Evolutionary conservation across 1,140 invertebrate species (phyloP).

Genomic region (Palaemon carinicauda): DNA sequence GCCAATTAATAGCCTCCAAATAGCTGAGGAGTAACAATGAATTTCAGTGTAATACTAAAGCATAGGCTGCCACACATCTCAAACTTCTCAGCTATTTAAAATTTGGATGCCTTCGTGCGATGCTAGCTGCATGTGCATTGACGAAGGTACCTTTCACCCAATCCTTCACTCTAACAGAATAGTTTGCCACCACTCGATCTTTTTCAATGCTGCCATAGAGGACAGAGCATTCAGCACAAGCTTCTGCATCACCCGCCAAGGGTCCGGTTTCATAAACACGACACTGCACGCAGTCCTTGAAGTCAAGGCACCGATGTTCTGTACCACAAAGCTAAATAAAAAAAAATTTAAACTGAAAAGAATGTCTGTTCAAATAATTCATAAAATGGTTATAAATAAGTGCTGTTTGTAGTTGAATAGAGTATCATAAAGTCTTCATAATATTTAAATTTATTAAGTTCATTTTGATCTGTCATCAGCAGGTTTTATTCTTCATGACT

Average conservation of each 20-base stretch:
- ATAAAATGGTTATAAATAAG: background rate
- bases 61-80: no score
- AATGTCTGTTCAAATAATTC: background rate
- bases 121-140: no score
- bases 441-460: no score
- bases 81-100: no score
- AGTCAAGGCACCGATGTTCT: conserved; percentile 75
- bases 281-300: conserved; percentile 92
- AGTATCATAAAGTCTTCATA: no score
- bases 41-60: no score
- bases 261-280: conserved; percentile 82
- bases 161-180: conserved; percentile 51
- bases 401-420: no score
- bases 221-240: conserved; percentile 61
- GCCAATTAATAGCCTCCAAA: background rate
- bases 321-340: conserved; percentile 58
- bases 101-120: background rate
- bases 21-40: no score
- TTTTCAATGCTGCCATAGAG: conserved; percentile 41
- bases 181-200: conserved; percentile 49
- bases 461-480: no score
- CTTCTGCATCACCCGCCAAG: conserved; percentile 70
- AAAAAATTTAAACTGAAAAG: background rate
- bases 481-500: no score
- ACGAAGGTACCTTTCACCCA: conserved; percentile 52